A percentile compares a stretch with the other conserved stretches of the same genome.
These are phyloP conservation scores for Smittia sp. DNA, from an alignment of 2,888 invertebrate species.

Conservation along the genomic window DNA sequence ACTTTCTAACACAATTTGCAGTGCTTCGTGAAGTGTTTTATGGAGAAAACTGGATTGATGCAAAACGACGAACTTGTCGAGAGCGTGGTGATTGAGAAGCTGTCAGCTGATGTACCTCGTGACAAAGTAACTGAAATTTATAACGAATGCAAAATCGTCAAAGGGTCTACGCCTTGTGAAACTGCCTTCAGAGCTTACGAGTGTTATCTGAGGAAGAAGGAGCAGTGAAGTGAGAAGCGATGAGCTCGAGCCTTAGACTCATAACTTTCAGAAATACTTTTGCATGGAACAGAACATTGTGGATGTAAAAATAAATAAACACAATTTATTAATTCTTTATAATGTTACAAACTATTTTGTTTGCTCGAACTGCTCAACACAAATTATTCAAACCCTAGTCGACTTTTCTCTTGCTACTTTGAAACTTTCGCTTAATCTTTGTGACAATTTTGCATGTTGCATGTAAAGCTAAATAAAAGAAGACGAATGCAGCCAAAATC, in stretches of 20 bases:
- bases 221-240: not conserved
- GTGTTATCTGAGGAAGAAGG: conserved; percentile 19
- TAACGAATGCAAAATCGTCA: conserved; percentile 40
- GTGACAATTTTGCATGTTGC: not conserved
- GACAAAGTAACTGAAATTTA: conserved; percentile 32
- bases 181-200: conserved; percentile 29
- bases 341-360: no score
- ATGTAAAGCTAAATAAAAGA: conserved; percentile 45
- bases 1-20: conserved; percentile 43
- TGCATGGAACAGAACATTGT: no score
- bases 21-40: conserved; percentile 50
- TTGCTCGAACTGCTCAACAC: no score
- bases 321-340: no score
- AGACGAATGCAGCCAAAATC: conserved; percentile 46
- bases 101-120: conserved; percentile 12
- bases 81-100: conserved; percentile 42
- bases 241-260: no score
- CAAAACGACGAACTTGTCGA: conserved; percentile 46
- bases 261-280: no score
- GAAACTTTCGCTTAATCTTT: not conserved
- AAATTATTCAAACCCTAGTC: no score
- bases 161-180: conserved; percentile 29
- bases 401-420: conserved; percentile 46
- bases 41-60: conserved; percentile 48
- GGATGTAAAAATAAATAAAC: no score